These are phyloP conservation scores for Ambastaia sidthimunki DNA, from an alignment of 2,797 vertebrate species.

Conservation along the genomic window DNA sequence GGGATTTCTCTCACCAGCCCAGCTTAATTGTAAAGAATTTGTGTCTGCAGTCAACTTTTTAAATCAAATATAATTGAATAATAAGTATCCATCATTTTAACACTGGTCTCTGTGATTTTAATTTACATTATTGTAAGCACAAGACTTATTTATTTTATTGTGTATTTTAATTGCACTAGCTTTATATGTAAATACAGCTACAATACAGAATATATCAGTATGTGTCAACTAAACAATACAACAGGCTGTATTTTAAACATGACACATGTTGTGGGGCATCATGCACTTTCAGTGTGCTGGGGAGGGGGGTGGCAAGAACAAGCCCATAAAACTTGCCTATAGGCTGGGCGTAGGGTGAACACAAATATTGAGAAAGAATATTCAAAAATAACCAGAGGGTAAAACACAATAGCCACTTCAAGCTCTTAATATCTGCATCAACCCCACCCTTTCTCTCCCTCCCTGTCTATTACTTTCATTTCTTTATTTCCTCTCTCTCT, in stretches of 20 bases:
- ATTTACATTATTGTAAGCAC: no score
- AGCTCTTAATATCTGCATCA: constrained; percentile 60
- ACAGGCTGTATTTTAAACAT: not conserved
- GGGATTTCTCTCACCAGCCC: no score
- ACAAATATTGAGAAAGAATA: constrained; percentile 1
- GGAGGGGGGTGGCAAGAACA: not conserved
- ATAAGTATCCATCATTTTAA: no score
- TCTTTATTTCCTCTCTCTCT: constrained; percentile 42
- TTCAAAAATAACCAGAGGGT: not conserved
- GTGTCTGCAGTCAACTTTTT: no score
- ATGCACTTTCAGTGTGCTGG: not conserved
- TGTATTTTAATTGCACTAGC: no score
- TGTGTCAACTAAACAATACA: not conserved
- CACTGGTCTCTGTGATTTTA: no score
- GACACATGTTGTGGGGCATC: not conserved
- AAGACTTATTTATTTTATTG: no score
- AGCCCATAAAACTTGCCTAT: not conserved
- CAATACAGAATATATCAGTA: not conserved
- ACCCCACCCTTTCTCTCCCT: constrained; percentile 61
- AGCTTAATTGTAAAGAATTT: no score
- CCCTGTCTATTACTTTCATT: constrained; percentile 5
- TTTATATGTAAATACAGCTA: no score
- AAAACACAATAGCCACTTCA: constrained; percentile 43
- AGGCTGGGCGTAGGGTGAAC: not conserved
- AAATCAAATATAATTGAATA: no score